Percentiles rank a stretch among this genome's conserved stretches.
Conservation (phyloP, 2,797 vertebrate genomes). For the Paedocypris micromegethes region DNA sequence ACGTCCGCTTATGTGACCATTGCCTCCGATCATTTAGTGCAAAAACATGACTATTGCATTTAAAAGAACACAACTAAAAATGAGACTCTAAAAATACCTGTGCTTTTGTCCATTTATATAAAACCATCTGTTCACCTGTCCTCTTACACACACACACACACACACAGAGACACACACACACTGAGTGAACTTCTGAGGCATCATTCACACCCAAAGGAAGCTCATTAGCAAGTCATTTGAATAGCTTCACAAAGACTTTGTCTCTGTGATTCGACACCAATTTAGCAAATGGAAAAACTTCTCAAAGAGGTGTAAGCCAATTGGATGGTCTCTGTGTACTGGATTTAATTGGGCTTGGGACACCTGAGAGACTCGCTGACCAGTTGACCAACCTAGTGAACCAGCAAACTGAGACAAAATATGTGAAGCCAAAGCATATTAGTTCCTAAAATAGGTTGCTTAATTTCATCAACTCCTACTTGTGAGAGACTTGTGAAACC, state of each 20-base stretch:
- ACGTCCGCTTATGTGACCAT: conserved; percentile 12
- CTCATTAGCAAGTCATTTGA: not conserved
- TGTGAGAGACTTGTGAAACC: too few species aligned
- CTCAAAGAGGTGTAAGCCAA: not conserved
- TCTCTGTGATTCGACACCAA: not conserved
- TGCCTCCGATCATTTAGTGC: conserved; percentile 27
- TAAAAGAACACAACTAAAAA: not conserved
- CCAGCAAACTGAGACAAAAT: not conserved
- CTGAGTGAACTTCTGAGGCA: conserved; percentile 9
- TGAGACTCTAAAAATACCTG: not conserved
- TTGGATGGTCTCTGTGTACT: not conserved
- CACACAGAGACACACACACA: conserved; percentile 10
- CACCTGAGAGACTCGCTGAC: not conserved
- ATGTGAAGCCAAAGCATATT: too few species aligned
- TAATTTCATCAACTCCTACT: too few species aligned
- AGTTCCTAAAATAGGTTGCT: too few species aligned
- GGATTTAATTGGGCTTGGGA: not conserved
- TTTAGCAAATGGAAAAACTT: not conserved
- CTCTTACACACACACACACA: conserved; percentile 21
- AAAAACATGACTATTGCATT: conserved; percentile 25
- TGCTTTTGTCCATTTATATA: conserved; percentile 37
- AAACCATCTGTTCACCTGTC: conserved; percentile 13
- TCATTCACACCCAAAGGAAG: not conserved
- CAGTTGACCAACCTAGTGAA: not conserved
- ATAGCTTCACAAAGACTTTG: not conserved